Evolutionary conservation across 2,113 vertebrate species (phyloP), one percentile per base, ranked within the genome.

Genomic region (Acrocephalus kingi): DNA sequence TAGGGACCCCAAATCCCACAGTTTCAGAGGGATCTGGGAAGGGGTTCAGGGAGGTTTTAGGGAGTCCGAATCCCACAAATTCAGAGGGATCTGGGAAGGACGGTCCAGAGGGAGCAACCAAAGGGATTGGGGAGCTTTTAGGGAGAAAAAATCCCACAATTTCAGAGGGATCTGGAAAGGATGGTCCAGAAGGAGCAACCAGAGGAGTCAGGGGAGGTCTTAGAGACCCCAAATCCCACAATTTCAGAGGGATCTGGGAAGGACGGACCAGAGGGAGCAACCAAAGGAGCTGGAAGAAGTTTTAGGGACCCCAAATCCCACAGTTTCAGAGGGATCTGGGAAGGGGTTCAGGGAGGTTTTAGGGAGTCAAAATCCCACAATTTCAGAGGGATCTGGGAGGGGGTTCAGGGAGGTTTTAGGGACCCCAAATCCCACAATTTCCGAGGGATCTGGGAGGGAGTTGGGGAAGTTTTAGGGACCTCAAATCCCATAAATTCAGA

Each of bases 321-420:
- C 2, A 13, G 8, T 18, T 35, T 15, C 2, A 0, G 7, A 3
- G 19, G 9, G n/a, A n/a, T n/a, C n/a, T n/a, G n/a, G n/a, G n/a
- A n/a, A n/a, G n/a, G n/a, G n/a, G n/a, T n/a, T n/a, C n/a, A n/a
- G n/a, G 25, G 17, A 28, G 3, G 17, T 39, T 62, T 28, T 39
- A 13, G 25, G 22, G 59, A 28, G 11, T 11, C 25, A 17, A 28
- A 62, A 39, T 39, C 37, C 25, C 37, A 41, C 2, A 13, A 9
- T 18, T 35, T 15, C 2, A 0, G 7, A 3, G 19, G 9, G 24
- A 30, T 10, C 18, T 30, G 35, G 35, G 35, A 35, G 35, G 35
- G 35, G 35, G 35, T 35, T 35, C n/a, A 8, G 35, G 35, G 35
- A 35, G 35, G 35, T 35, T 35, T 35, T 35, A 35, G 35, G 35